Conservation (phyloP, 2,888 invertebrate genomes). For the Diogma glabrata region DNA sequence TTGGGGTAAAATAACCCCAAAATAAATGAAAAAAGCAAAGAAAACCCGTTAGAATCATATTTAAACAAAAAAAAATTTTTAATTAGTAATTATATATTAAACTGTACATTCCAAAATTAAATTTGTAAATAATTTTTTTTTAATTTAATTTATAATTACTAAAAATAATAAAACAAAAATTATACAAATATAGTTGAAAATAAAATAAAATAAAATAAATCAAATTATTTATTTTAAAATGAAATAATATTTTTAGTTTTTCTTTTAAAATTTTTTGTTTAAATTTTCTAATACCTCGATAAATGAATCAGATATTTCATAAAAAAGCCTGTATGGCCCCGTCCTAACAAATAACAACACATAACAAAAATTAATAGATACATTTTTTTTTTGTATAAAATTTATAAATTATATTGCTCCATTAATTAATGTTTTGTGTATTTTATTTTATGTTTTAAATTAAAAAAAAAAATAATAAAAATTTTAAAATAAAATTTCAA, state of each 20-base stretch:
- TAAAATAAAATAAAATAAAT: not conserved
- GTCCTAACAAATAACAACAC: slow-evolving; percentile 20
- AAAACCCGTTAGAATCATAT: slow-evolving; percentile 37
- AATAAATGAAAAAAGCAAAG: slow-evolving; percentile 32
- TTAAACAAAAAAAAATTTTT: slow-evolving; percentile 18
- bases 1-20: slow-evolving; percentile 6
- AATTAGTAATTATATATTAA: slow-evolving; percentile 15
- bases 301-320: slow-evolving; percentile 19
- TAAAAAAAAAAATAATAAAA: slow-evolving; percentile 1
- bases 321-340: slow-evolving; percentile 17
- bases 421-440: slow-evolving; percentile 6
- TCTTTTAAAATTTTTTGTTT: slow-evolving; percentile 4
- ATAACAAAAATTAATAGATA: no score
- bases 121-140: slow-evolving; percentile 6
- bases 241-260: not conserved
- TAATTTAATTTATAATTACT: slow-evolving; percentile 16
- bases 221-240: not conserved
- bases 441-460: not conserved
- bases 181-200: no score
- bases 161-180: slow-evolving; percentile 1
- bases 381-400: no score
- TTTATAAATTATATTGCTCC: slow-evolving; percentile 3
- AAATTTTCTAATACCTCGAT: slow-evolving; percentile 17
- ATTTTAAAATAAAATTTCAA: slow-evolving; percentile 7
- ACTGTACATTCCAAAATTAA: slow-evolving; percentile 10